phyloP scores from a whole-genome alignment of 2,113 vertebrate species.

The Mustela lutreola region DNA sequence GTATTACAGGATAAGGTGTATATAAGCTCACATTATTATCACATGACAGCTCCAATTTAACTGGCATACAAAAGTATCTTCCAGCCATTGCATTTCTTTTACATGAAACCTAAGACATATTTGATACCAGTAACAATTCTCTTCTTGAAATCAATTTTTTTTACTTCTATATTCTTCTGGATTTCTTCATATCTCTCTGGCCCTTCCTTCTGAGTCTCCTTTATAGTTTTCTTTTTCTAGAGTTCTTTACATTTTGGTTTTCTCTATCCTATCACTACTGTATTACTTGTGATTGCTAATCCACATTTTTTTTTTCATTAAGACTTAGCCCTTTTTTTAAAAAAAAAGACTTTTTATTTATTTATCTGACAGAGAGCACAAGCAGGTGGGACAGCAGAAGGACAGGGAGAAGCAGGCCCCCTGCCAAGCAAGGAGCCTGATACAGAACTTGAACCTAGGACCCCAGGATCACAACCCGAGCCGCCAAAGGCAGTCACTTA shows the following conservation, averaged over 20 bases:
- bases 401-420: too few relatives aligned
- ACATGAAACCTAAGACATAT: background rate
- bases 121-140: conserved; percentile 25
- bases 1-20: background rate
- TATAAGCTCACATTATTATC: conserved; percentile 30
- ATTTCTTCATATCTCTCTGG: background rate
- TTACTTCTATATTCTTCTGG: background rate
- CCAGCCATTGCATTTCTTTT: background rate
- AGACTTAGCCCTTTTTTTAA: background rate
- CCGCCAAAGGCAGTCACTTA: too few relatives aligned
- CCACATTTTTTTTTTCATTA: conserved; percentile 18
- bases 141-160: conserved; percentile 34
- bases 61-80: background rate
- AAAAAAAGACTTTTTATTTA: too few relatives aligned
- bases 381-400: too few relatives aligned
- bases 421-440: too few relatives aligned
- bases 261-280: conserved; percentile 1
- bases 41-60: background rate
- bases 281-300: background rate
- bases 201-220: background rate
- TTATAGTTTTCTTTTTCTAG: conserved; percentile 1
- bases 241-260: conserved; percentile 20
- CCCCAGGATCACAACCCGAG: too few relatives aligned
- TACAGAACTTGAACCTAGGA: too few relatives aligned
- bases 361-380: too few relatives aligned